Evolutionary conservation across 2,888 invertebrate genomes (phyloP), one percentile per base, ranked within the genome.

Genomic region (Odontomyia ornata): DNA sequence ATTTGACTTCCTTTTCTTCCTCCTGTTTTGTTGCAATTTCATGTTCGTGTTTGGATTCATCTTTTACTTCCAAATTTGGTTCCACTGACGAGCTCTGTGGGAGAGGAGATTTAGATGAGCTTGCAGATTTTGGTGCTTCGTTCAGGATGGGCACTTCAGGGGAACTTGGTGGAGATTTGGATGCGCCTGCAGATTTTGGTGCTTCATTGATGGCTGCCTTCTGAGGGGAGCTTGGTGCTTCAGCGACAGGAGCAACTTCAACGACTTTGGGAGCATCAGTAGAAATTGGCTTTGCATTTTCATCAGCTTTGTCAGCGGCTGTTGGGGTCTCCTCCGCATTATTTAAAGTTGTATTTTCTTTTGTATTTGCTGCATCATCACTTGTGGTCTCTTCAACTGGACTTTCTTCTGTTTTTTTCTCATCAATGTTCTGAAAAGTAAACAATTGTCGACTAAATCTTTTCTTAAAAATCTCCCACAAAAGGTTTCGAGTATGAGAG

Each of bases 381-480:
- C 77, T 27, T 77, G 75, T 77, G 77, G 75, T 76, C 80, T 80
- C 60, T 5, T 52, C 67, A 30, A 60, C 71, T 9, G 18, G 21
- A 36, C 64, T 67, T 28, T 52, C 28, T 52, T 76, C 69, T 28
- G n/a, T 3, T n/a, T 64, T 46, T 27, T 78, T 67, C 75, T 72
- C 82, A 83, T 84, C 82, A 83, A 83, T 84, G 83, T 84, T 86
- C 86, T 86, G 86, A 82, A 86, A 79, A 86, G 86, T 85, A 86
- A 86, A 86, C 85, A 86, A 86, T 86, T 86, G 86, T 85, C 86
- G 86, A 86, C 86, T 85, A 85, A 86, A 85, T 62, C 73, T 73
- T 73, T 73, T 60, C 21, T 56, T n/a, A 56, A 4, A 18, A 27
- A 18, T 56, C 15, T 57, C 60, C 73, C 57, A 69, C 13, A n/a